Conservation (phyloP, 2,797 vertebrate species). For the Chelonia mydas region DNA sequence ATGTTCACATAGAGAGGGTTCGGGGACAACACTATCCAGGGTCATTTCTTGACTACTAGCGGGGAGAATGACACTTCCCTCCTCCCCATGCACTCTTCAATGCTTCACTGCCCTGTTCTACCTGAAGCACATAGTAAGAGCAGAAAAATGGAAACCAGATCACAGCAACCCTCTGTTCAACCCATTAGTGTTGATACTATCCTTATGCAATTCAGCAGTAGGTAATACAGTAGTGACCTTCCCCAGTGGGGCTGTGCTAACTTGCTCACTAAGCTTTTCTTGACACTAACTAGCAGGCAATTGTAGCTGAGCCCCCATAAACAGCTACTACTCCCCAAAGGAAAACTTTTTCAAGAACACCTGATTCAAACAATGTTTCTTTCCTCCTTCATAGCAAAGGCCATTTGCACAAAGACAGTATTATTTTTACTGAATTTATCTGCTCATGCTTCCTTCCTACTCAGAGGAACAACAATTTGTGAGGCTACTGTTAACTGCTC, state of each 20-base stretch:
- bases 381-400: neutral
- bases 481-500: neutral
- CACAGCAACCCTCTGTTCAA: neutral
- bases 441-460: neutral
- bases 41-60: neutral
- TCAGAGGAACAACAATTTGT: neutral
- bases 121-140: neutral
- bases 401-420: neutral
- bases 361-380: neutral
- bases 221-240: neutral
- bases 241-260: constrained; percentile 31
- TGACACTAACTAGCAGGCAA: neutral
- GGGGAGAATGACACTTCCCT: neutral
- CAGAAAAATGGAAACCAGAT: neutral
- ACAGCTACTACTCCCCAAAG: neutral
- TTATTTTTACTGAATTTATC: fast-evolving
- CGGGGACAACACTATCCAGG: neutral
- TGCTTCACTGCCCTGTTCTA: neutral
- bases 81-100: neutral
- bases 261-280: constrained; percentile 10
- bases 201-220: neutral
- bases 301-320: neutral
- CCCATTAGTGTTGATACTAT: neutral
- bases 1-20: neutral
- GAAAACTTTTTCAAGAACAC: neutral